Evolutionary conservation across 2,888 invertebrate genomes (phyloP).

Genomic region (Protonemura montana): DNA sequence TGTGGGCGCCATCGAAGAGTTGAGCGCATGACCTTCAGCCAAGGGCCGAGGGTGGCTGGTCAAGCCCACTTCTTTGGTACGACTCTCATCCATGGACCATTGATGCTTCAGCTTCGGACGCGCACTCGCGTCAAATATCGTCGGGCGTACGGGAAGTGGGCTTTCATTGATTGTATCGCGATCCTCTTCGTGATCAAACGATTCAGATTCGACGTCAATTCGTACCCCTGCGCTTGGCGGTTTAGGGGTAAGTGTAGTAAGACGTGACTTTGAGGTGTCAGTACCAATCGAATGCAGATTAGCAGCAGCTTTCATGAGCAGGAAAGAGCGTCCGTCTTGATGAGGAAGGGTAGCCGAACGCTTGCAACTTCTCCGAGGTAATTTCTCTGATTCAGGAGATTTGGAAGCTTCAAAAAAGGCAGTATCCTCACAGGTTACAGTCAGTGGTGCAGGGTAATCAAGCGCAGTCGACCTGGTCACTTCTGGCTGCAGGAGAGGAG

Average conservation of each 20-base stretch:
- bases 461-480: background rate
- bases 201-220: conserved; percentile 42
- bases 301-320: background rate
- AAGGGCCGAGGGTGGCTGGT: conserved; percentile 34
- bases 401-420: conserved; percentile 29
- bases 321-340: background rate
- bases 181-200: conserved; percentile 50
- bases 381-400: conserved; percentile 1
- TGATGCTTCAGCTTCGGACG: conserved; percentile 51
- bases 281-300: background rate
- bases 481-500: conserved; percentile 25
- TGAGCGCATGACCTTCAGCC: conserved; percentile 3
- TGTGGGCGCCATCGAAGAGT: background rate
- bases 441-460: conserved; percentile 8
- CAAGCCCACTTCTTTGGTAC: conserved; percentile 37
- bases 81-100: conserved; percentile 52
- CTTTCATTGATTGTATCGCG: conserved; percentile 48
- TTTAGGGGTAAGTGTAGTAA: conserved; percentile 27
- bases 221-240: conserved; percentile 20
- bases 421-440: conserved; percentile 26
- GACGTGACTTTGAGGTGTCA: background rate
- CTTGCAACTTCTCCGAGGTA: background rate
- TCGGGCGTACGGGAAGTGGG: conserved; percentile 45
- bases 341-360: conserved; percentile 17
- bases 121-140: conserved; percentile 44